Evolutionary conservation across 2,888 invertebrate species (phyloP), one percentile per base, ranked within the genome.

Genomic region (Cephus nigrinus): DNA sequence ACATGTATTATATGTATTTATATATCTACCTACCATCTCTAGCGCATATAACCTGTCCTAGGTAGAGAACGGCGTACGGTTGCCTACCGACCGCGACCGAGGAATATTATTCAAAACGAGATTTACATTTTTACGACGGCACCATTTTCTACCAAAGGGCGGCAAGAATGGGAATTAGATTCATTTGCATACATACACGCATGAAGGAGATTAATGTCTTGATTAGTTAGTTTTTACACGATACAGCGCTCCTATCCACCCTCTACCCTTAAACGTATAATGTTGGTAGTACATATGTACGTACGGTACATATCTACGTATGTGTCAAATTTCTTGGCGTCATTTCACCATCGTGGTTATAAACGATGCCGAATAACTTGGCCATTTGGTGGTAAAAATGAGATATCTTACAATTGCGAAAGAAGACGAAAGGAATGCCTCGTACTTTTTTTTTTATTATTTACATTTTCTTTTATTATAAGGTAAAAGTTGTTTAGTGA

Each of bases 101-200:
- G 79, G 83, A 85, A 88, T 88, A 88, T 88, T 88, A 88, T 88
- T 88, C 88, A 87, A 85, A 85, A 83, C 82, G 85, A 87, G 86
- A 88, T 89, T 88, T 87, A 88, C 88, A 89, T 88, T 89, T 89
- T 89, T 88, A 89, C 88, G 87, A 86, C 86, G 84, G 77, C 82
- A 82, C 84, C 85, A 84, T 88, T 86, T 87, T 87, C 85, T 82
- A 84, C 86, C 85, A 82, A 84, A 85, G 83, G 82, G 82, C 84
- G 84, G 82, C 84, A 83, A 82, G 88, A 88, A 88, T 88, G 85
- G 87, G 85, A 88, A 88, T 88, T 88, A 86, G 85, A 86, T 85
- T 86, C 86, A 87, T 87, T 87, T 87, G 84, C 87, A 87, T 87
- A 85, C 80, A 85, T 87, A 86, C 83, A 84, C 85, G 82, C 81